These are phyloP conservation scores for Anas flavirostris DNA, from an alignment of 2,797 vertebrate genomes.

Conservation along the genomic window DNA sequence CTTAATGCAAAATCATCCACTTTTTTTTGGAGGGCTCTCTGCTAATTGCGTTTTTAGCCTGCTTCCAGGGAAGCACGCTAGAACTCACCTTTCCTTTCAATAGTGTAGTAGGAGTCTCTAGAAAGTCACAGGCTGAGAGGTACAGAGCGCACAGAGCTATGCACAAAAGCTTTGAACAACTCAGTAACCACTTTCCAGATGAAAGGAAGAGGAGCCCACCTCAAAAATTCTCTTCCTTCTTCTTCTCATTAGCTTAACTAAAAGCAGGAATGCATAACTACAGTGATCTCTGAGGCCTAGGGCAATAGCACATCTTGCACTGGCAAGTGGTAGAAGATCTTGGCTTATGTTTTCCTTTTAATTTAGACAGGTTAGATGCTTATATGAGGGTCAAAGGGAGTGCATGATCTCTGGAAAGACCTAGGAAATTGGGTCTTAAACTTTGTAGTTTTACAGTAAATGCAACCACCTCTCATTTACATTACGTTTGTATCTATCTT, in stretches of 20 bases:
- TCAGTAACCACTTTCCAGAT: neutral
- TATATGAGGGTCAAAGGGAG: neutral
- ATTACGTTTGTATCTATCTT: neutral
- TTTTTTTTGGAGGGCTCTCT: neutral
- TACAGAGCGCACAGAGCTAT: neutral
- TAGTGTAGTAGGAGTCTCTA: neutral
- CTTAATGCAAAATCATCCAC: neutral
- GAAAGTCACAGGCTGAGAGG: neutral
- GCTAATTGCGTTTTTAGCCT: neutral
- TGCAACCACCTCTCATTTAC: neutral
- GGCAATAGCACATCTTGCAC: slow-evolving; percentile 6
- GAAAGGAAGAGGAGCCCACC: slow-evolving; percentile 21
- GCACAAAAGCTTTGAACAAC: neutral
- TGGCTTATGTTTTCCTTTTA: neutral
- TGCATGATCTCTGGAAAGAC: neutral
- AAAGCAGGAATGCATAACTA: neutral
- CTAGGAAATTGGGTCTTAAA: neutral
- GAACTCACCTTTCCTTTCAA: slow-evolving; percentile 11
- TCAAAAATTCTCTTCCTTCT: slow-evolving; percentile 46
- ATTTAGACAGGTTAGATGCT: neutral
- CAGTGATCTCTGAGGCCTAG: neutral
- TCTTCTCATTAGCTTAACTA: slow-evolving; percentile 29
- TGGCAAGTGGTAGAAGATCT: neutral
- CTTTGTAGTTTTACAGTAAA: neutral
- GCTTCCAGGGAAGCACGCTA: neutral